phyloP scores from a whole-genome alignment of 2,888 invertebrate genomes.

The Noctua fimbriata region DNA sequence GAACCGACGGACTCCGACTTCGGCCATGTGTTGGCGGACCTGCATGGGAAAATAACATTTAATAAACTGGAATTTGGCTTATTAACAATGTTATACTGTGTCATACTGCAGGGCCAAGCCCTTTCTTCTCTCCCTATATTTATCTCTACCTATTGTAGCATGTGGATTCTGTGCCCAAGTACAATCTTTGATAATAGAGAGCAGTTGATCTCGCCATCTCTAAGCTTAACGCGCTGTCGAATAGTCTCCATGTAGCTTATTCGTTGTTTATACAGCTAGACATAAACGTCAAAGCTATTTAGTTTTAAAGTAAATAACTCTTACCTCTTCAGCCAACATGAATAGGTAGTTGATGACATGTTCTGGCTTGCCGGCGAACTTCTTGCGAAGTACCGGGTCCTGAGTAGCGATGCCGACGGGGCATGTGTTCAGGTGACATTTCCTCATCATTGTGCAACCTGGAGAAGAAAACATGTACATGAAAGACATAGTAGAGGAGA shows the following conservation, averaged over 20 bases:
- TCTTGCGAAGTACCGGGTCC: slow-evolving; percentile 98
- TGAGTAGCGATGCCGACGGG: slow-evolving; percentile 99
- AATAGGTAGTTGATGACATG: slow-evolving; percentile 99
- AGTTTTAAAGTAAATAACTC: neutral
- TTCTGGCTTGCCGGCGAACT: slow-evolving; percentile 99
- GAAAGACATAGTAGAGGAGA: neutral
- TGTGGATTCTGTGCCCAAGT: too few species aligned
- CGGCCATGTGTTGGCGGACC: slow-evolving; percentile 97
- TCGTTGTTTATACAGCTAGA: neutral
- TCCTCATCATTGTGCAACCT: slow-evolving; percentile 99
- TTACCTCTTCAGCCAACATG: slow-evolving; percentile 98
- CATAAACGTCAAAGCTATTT: neutral
- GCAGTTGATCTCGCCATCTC: neutral
- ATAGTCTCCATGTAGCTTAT: neutral
- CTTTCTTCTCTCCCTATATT: neutral
- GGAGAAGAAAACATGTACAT: neutral
- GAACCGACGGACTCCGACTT: slow-evolving; percentile 96
- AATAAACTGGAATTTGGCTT: neutral
- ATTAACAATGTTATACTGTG: too few species aligned
- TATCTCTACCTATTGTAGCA: neutral
- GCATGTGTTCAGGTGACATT: slow-evolving; percentile 99
- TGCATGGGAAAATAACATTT: slow-evolving; percentile 75
- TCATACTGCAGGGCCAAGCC: neutral
- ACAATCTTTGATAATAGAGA: neutral
- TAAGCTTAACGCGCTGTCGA: neutral